Base-by-base conservation (phyloP, 2,888 invertebrate genomes). In the Pantelozetes paolii region DNA sequence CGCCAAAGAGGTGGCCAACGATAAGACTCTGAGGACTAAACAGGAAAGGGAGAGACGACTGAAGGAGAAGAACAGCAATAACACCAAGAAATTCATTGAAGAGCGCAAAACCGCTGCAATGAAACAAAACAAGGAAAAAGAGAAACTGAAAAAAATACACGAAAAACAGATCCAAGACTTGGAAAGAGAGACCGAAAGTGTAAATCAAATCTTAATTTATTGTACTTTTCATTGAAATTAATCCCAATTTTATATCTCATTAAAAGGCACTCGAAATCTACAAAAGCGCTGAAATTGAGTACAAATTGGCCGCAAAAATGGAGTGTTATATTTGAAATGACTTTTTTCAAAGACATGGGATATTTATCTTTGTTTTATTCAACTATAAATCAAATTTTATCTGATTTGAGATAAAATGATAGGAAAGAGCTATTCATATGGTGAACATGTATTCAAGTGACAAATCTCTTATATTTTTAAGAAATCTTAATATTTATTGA, bases 11-110 rank as follows among this genome's bases (percentile, higher is more conserved):
- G 95, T 99, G 64, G 89, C 90, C 81, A 92, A 91, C 82, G 99
- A 99, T 83, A 98, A 98, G 84, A 92, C 92, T 0, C 86, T 99
- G 74, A 86, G 96, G 83, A 97, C 96, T 74, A 95, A 98, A 80
- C 94, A 94, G 76, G 99, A 99, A 82, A 92, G 94, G 80, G 99
- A 99, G 82, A 88, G 86, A 59, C 87, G 96, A 62, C 86, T 96
- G 74, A 86, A 92, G 36, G 95, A 98, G 83, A 94, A 97, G 83
- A 95, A 96, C 80, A 94, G 96, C 82, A 97, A 96, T 82, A 97
- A 97, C 82, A 95, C 94, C 72, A 97, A 97, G 83, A 92, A 93
- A 80, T 98, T 98, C 82, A 89, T 96, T 86, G 97, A 98, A 79
- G 97, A 98, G 83, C 87, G 94, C 75, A 93, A 90, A 85, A 88